These are phyloP conservation scores for Caenorhabditis sp. DNA, from an alignment of 2,888 invertebrate species.

Conservation along the genomic window DNA sequence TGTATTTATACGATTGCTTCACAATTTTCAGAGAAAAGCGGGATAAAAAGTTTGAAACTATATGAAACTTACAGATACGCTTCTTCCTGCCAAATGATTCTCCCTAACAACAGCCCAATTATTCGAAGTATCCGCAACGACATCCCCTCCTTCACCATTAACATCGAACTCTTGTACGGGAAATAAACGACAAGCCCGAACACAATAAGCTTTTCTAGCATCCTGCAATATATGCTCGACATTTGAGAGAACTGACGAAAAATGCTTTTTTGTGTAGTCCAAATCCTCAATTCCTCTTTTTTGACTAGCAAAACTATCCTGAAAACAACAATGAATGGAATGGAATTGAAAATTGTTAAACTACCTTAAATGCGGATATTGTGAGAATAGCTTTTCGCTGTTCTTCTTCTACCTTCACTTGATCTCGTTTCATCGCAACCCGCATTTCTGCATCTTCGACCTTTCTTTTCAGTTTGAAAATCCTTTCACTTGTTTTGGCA, in stretches of 20 bases:
- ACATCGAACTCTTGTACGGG: constrained; percentile 25
- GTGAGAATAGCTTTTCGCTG: not conserved
- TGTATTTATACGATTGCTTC: no score
- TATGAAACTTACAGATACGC: constrained; percentile 10
- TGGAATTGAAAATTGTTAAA: not conserved
- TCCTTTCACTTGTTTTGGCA: constrained; percentile 5
- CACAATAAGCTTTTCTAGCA: constrained; percentile 12
- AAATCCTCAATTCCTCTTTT: constrained; percentile 6
- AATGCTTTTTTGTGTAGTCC: not conserved
- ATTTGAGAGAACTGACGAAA: not conserved
- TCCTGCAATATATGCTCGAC: not conserved
- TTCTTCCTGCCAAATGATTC: constrained; percentile 17
- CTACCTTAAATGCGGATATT: not conserved
- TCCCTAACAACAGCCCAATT: constrained; percentile 30
- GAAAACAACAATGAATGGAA: not conserved
- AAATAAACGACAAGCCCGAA: constrained; percentile 21
- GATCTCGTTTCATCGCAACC: constrained; percentile 17
- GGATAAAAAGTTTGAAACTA: not conserved
- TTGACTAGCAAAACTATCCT: not conserved
- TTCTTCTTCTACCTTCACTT: constrained; percentile 8
- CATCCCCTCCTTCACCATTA: constrained; percentile 16
- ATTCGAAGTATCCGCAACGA: constrained; percentile 10
- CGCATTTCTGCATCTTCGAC: constrained; percentile 25
- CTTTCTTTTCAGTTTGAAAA: constrained; percentile 8
- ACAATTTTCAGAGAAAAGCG: no score